Base-by-base conservation (phyloP, 2,113 vertebrate species). In the Pan paniscus region DNA sequence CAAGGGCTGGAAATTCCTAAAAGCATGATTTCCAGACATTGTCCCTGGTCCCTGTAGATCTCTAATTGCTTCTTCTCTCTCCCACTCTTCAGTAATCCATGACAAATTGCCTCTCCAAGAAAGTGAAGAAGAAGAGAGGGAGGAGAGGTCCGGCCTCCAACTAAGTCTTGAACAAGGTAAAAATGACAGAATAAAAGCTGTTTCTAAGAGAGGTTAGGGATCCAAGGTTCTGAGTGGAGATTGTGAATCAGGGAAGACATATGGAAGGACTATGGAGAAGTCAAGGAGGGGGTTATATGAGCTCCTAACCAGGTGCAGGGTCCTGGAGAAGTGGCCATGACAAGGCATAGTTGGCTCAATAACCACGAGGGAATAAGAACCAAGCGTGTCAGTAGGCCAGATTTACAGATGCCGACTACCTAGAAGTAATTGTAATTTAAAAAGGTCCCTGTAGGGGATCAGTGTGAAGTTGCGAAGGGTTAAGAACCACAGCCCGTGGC, bases 81-180 rank as follows among this genome's bases (percentile, higher is more conserved):
- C 38, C 9, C 9, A 32, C 1, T 73, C n/a, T 80, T 46, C 59
- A 98, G 96, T 0, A 0, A 0, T 93, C 23, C 30, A 76, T 0
- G 48, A 55, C 0, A 50, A 0, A 46, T 0, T 64, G 5, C 1
- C 0, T 80, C 0, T 2, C 4, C 72, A 46, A 32, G n/a, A 50
- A 8, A 46, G 0, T 22, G 32, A 83, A 3, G 59, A 2, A 78
- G 72, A 90, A 68, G 79, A 48, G 0, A 72, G 3, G 8, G 25
- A 32, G 25, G 52, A 81, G 17, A 46, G 55, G 5, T 8, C 12
- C 17, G 43, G 23, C 7, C 10, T 5, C n/a, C 93, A 61, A 6
- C 61, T 92, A 20, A 70, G 68, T 1, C 73, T 97, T 25, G 79
- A 89, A 68, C 93, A 96, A 97, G 98, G 98, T 97, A 92, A 97